Evolutionary conservation across 1,140 invertebrate genomes (phyloP).

Genomic region (Parasteatoda tepidariorum): DNA sequence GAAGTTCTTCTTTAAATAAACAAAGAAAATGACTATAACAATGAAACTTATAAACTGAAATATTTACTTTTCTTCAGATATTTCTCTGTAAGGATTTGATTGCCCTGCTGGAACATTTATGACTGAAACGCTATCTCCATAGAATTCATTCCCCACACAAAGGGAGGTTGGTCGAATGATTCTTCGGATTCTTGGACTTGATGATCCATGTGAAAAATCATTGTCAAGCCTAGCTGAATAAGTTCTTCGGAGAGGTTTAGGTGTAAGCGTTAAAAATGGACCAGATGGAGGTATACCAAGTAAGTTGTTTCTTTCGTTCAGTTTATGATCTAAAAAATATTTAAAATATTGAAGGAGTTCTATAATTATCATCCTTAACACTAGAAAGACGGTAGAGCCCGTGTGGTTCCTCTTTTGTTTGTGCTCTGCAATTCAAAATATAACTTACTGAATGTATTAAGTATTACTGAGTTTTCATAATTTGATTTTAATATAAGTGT

Average conservation of each 20-base stretch:
- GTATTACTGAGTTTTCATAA: too few relatives aligned
- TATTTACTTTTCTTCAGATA: not conserved
- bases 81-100: not conserved
- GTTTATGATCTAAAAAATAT: too few relatives aligned
- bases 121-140: conserved; percentile 30
- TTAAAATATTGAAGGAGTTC: too few relatives aligned
- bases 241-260: conserved; percentile 15
- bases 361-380: too few relatives aligned
- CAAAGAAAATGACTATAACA: too few relatives aligned
- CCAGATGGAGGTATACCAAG: conserved; percentile 13
- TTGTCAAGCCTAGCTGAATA: not conserved
- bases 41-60: too few relatives aligned
- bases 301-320: conserved; percentile 1
- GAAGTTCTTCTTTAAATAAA: too few relatives aligned
- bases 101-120: conserved; percentile 16
- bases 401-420: too few relatives aligned
- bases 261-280: not conserved
- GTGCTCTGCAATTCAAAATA: too few relatives aligned
- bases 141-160: not conserved
- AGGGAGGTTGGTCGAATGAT: not conserved
- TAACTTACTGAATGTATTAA: too few relatives aligned
- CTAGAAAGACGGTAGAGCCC: too few relatives aligned
- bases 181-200: conserved; percentile 12
- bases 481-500: too few relatives aligned
- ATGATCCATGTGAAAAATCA: not conserved